These are phyloP conservation scores for Neocrepidodera transversa DNA, from an alignment of 2,888 invertebrate genomes.

Conservation along the genomic window DNA sequence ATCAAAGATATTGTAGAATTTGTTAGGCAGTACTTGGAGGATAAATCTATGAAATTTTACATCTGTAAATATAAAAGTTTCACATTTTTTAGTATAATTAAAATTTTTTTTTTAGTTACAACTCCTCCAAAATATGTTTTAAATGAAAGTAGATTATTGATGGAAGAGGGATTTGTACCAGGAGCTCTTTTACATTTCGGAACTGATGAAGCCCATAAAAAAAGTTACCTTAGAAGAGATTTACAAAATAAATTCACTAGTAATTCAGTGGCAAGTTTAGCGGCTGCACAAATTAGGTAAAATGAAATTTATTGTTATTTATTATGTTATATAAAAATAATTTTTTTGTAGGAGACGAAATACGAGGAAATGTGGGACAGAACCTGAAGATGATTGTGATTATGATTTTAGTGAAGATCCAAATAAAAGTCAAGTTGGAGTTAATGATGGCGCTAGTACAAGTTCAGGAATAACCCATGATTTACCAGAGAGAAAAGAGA, in stretches of 20 bases:
- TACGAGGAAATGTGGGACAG: constrained; percentile 37
- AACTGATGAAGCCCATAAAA: constrained; percentile 57
- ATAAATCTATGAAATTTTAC: constrained; percentile 73
- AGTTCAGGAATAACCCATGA: constrained; percentile 45
- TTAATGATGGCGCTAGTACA: constrained; percentile 52
- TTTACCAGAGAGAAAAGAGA: constrained; percentile 43
- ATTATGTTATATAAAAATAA: not conserved
- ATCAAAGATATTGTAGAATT: constrained; percentile 76
- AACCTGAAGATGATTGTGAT: constrained; percentile 43
- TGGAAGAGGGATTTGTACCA: constrained; percentile 80
- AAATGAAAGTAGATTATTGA: constrained; percentile 66
- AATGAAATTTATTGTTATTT: constrained; percentile 1
- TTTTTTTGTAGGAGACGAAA: constrained; percentile 41
- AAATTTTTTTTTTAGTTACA: constrained; percentile 67
- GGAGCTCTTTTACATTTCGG: constrained; percentile 79
- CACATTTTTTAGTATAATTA: not conserved
- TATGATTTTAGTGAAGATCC: constrained; percentile 24
- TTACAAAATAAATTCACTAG: constrained; percentile 69
- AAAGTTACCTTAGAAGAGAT: constrained; percentile 67
- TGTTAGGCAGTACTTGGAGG: constrained; percentile 72
- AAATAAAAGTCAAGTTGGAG: constrained; percentile 34
- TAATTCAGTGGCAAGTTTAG: constrained; percentile 71
- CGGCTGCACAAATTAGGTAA: constrained; percentile 73
- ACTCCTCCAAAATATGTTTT: constrained; percentile 82
- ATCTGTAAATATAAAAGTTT: constrained; percentile 71